Evolutionary conservation across 2,888 invertebrate species (phyloP).

Genomic region (Leptinotarsa rubiginosa): DNA sequence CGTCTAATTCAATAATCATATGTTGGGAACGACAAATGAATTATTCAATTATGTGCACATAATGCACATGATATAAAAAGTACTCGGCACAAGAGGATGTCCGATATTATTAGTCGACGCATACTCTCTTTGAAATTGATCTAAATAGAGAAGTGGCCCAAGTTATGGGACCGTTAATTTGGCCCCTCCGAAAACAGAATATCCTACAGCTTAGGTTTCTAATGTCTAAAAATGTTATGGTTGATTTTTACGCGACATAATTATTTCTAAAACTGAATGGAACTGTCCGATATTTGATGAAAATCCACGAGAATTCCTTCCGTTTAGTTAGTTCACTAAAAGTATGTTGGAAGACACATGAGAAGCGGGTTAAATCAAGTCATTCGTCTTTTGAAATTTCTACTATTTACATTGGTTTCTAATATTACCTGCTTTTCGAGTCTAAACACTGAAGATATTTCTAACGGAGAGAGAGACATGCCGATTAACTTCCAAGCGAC

Average conservation of each 20-base stretch:
- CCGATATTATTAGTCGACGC: conserved; percentile 34
- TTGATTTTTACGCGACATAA: too few species aligned
- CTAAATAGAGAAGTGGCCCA: conserved; percentile 5
- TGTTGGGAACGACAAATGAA: conserved; percentile 30
- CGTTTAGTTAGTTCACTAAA: background rate
- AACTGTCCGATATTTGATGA: too few species aligned
- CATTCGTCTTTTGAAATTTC: background rate
- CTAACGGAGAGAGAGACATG: background rate
- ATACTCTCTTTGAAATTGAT: conserved; percentile 7
- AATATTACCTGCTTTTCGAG: background rate
- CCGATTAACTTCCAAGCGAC: background rate
- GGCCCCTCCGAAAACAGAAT: too few species aligned
- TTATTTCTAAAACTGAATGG: too few species aligned
- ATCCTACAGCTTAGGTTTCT: too few species aligned
- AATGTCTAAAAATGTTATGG: too few species aligned
- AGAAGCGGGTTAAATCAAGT: background rate
- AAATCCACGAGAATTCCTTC: too few species aligned
- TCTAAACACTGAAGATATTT: background rate
- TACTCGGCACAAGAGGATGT: conserved; percentile 35
- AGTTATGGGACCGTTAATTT: background rate
- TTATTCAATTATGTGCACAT: conserved; percentile 34
- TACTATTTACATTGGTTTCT: background rate
- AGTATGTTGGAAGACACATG: background rate
- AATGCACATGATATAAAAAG: conserved; percentile 33
- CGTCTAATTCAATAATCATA: conserved; percentile 36